Evolutionary conservation across 1,140 invertebrate genomes (phyloP), one percentile per base, ranked within the genome.

Genomic region (Microplitis mediator): DNA sequence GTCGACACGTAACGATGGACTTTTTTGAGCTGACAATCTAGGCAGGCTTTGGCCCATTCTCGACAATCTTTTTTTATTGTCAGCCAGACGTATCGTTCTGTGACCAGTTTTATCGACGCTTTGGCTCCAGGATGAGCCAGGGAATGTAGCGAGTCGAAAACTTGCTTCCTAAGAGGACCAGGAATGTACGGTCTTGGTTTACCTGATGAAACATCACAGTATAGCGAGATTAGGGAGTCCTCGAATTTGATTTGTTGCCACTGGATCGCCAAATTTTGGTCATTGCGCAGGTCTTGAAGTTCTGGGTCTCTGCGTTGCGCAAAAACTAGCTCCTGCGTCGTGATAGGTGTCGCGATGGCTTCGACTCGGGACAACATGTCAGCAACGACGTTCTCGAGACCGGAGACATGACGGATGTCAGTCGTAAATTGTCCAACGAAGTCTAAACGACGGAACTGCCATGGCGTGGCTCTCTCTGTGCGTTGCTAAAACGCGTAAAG

Each of bases 1-100:
- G 80, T 16, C 9, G 32, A 8, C 5, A 72, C 74, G 71, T 86
- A 79, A n/a, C 78, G 71, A 1, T 65, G 63, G 0, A 79, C 66
- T 72, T 85, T 85, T 4, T 69, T 32, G 13, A 23, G 13, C 52
- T 85, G 84, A 65, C 83, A 85, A 8, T 65, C 39, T 31, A 77
- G 62, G 65, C 82, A 82, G 4, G 45, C 36, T 16, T 71, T 68
- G 5, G 79, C 69, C 80, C 80, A 85, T 9, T 74, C 58, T 45
- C 71, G 70, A 61, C 77, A 77, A 68, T 87, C 79, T 60, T 77
- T 78, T 6, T 76, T 78, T 16, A 85, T 79, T 2, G 71, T 5
- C 14, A 75, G 77, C 79, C 79, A 82, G 2, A 79, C 73, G 70
- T 76, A 83, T 5, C 76, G 71, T n/a, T 75, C 35, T 31, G 72